A percentile compares a stretch with the other conserved stretches of the same genome.
These are phyloP conservation scores for Aphidius colemani DNA, from an alignment of 2,888 invertebrate species.

Conservation along the genomic window DNA sequence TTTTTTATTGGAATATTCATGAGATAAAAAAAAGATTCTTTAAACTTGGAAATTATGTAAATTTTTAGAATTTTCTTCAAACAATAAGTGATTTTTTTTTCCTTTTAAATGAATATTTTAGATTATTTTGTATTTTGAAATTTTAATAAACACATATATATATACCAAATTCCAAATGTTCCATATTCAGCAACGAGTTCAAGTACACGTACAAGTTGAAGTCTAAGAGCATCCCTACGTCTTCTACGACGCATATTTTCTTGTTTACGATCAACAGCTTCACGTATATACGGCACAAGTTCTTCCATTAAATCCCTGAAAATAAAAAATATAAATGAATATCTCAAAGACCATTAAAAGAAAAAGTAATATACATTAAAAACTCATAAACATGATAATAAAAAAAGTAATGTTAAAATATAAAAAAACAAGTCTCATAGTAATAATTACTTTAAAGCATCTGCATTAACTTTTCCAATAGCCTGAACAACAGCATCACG, in stretches of 20 bases:
- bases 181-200: constrained; percentile 91
- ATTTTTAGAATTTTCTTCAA: too few species aligned
- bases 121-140: too few species aligned
- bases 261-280: constrained; percentile 96
- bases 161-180: constrained; percentile 74
- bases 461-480: constrained; percentile 92
- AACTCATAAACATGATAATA: background rate
- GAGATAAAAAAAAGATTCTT: too few species aligned
- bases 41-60: too few species aligned
- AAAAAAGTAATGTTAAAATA: constrained; percentile 1
- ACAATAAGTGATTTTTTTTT: too few species aligned
- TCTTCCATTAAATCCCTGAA: constrained; percentile 95
- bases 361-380: background rate
- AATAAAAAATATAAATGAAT: constrained; percentile 18
- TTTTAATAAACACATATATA: background rate
- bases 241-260: constrained; percentile 92
- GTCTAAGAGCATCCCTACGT: constrained; percentile 86
- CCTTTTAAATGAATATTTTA: too few species aligned
- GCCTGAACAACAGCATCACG: constrained; percentile 93
- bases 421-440: background rate
- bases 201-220: constrained; percentile 89
- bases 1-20: too few species aligned
- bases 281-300: constrained; percentile 85
- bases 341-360: constrained; percentile 11
- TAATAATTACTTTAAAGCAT: constrained; percentile 79